Conservation (phyloP, 2,888 invertebrate genomes). For the Pediacus dermestoides region DNA sequence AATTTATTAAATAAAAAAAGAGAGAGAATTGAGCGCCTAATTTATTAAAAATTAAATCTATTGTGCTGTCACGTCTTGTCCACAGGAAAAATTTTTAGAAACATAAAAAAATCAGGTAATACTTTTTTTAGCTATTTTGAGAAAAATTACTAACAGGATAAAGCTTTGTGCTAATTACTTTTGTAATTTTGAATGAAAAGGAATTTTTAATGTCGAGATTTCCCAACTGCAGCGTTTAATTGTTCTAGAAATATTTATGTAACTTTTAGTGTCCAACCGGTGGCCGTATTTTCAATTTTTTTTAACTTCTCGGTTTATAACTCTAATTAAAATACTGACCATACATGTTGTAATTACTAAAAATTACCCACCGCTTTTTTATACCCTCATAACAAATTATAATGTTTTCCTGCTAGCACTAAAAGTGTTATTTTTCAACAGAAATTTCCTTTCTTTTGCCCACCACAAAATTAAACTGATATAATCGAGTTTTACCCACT, state of each 20-base stretch:
- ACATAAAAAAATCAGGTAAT: conserved; percentile 1
- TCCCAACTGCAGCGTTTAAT: conserved; percentile 2
- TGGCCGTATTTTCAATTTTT: neutral
- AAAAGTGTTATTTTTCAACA: too few species aligned
- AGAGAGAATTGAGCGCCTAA: too few species aligned
- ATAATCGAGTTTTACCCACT: too few species aligned
- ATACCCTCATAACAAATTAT: too few species aligned
- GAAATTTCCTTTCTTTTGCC: too few species aligned
- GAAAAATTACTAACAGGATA: neutral
- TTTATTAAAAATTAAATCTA: neutral
- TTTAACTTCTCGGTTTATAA: neutral
- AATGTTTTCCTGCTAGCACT: too few species aligned
- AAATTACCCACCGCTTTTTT: too few species aligned
- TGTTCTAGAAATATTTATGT: conserved; percentile 1
- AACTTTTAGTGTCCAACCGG: conserved; percentile 1
- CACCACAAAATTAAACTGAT: too few species aligned
- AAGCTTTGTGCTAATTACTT: neutral
- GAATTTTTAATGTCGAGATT: conserved; percentile 2
- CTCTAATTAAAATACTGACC: conserved; percentile 7
- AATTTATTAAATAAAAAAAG: conserved; percentile 8
- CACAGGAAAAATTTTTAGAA: neutral
- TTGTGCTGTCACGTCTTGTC: conserved; percentile 1
- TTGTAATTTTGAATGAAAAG: conserved; percentile 1
- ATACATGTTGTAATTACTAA: too few species aligned
- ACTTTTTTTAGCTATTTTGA: neutral